phyloP scores from a whole-genome alignment of 2,113 vertebrate species.

The Manacus vitellinus region DNA sequence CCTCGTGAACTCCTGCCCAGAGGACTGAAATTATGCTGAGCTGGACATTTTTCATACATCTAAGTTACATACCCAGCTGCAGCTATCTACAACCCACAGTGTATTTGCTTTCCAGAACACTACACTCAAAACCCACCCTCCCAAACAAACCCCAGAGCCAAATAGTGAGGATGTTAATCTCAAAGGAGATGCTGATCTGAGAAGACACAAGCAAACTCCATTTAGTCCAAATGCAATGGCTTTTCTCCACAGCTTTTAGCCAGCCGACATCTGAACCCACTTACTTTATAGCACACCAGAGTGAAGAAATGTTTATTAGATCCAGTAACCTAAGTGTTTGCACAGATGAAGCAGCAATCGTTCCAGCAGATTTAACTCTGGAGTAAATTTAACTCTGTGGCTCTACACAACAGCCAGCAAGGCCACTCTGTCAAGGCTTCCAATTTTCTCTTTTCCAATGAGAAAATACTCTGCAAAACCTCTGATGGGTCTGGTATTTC shows the following conservation, averaged over 20 bases:
- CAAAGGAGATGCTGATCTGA: slow-evolving; percentile 24
- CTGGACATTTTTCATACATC: background rate
- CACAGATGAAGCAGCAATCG: slow-evolving; percentile 46
- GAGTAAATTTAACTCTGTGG: slow-evolving; percentile 29
- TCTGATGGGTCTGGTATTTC: slow-evolving; percentile 20
- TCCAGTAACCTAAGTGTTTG: slow-evolving; percentile 39
- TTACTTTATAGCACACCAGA: slow-evolving; percentile 48
- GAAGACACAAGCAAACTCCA: slow-evolving; percentile 41
- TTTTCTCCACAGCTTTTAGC: background rate
- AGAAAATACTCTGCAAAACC: slow-evolving; percentile 37
- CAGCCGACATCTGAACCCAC: slow-evolving; percentile 18
- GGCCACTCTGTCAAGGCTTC: slow-evolving; percentile 11
- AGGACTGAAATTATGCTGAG: background rate
- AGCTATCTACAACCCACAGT: background rate
- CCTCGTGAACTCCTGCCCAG: background rate
- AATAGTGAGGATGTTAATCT: background rate
- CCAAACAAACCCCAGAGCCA: background rate
- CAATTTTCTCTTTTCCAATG: slow-evolving; percentile 30
- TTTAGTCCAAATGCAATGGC: background rate
- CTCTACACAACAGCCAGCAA: slow-evolving; percentile 16
- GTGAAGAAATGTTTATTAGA: slow-evolving; percentile 63
- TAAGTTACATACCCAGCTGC: background rate
- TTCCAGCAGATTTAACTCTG: slow-evolving; percentile 41
- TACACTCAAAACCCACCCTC: background rate
- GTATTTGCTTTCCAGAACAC: background rate